Conservation (phyloP, 2,888 invertebrate species). For the Eugnorisma glareosa region DNA sequence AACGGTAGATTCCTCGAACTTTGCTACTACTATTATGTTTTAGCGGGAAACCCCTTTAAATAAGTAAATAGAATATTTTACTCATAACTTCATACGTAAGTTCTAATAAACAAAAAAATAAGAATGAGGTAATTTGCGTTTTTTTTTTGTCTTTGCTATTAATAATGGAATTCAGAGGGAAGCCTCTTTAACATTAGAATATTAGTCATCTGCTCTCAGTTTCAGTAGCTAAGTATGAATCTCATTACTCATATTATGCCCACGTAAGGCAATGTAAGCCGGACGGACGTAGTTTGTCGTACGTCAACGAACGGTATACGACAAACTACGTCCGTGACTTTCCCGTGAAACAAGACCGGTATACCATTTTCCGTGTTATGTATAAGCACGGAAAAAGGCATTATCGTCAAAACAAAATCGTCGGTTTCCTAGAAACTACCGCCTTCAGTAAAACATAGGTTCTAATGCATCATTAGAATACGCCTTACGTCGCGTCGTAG, state of each 20-base stretch:
- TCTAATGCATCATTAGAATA: constrained; percentile 13
- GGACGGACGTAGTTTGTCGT: too few relatives aligned
- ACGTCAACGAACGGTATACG: constrained; percentile 91
- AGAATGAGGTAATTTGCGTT: not conserved
- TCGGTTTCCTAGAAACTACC: constrained; percentile 38
- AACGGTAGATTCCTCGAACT: not conserved
- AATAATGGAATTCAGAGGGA: not conserved
- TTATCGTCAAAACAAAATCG: constrained; percentile 41
- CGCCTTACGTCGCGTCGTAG: not conserved
- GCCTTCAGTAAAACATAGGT: constrained; percentile 16
- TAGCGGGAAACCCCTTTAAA: constrained; percentile 5
- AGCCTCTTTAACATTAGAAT: not conserved
- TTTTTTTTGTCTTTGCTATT: not conserved
- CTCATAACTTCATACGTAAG: too few relatives aligned
- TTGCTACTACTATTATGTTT: not conserved
- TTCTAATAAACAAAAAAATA: not conserved
- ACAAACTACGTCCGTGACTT: constrained; percentile 32
- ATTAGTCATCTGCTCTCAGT: not conserved
- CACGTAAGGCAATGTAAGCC: not conserved
- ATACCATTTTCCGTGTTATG: constrained; percentile 30
- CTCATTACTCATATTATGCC: not conserved
- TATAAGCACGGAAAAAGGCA: constrained; percentile 35
- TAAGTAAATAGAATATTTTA: not conserved
- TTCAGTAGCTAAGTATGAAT: not conserved
- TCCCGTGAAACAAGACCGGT: constrained; percentile 30